Percentiles rank a stretch among this genome's conserved stretches.
phyloP scores from a whole-genome alignment of 2,797 vertebrate genomes.

The Anomalospiza imberbis region DNA sequence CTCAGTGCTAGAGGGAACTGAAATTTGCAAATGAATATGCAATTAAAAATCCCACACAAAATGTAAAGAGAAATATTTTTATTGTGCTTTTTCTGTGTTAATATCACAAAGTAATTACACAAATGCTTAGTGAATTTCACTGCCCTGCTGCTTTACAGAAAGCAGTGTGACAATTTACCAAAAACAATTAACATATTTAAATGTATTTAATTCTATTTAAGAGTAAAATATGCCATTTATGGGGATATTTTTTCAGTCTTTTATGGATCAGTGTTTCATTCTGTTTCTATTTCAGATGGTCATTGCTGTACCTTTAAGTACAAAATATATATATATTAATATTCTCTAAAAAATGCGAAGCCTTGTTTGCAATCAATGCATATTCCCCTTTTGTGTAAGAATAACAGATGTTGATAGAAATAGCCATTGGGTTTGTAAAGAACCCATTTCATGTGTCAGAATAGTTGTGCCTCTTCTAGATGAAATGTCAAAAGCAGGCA shows the following conservation, averaged over 20 bases:
- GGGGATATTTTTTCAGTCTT: not conserved
- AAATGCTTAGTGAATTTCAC: slow-evolving; percentile 18
- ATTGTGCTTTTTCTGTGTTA: slow-evolving; percentile 3
- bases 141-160: slow-evolving; percentile 15
- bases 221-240: not conserved
- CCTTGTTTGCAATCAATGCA: slow-evolving; percentile 71
- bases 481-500: slow-evolving; percentile 75
- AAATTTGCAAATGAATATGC: slow-evolving; percentile 16
- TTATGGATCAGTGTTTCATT: not conserved
- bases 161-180: not conserved
- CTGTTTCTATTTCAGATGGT: slow-evolving; percentile 1
- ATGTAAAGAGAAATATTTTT: slow-evolving; percentile 24
- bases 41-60: slow-evolving; percentile 16
- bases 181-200: not conserved
- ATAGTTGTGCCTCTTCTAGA: slow-evolving; percentile 69
- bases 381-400: slow-evolving; percentile 67
- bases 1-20: not conserved
- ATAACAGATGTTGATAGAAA: slow-evolving; percentile 75
- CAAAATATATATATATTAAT: slow-evolving; percentile 45
- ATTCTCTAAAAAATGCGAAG: slow-evolving; percentile 37
- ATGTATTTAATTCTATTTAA: not conserved
- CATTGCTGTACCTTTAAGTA: slow-evolving; percentile 60
- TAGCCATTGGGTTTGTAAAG: slow-evolving; percentile 74
- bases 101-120: slow-evolving; percentile 16
- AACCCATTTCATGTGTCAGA: slow-evolving; percentile 77